Percentiles rank a stretch among this genome's conserved stretches.
Evolutionary conservation across 2,113 vertebrate species (phyloP).

Genomic region (Ursus arctos): DNA sequence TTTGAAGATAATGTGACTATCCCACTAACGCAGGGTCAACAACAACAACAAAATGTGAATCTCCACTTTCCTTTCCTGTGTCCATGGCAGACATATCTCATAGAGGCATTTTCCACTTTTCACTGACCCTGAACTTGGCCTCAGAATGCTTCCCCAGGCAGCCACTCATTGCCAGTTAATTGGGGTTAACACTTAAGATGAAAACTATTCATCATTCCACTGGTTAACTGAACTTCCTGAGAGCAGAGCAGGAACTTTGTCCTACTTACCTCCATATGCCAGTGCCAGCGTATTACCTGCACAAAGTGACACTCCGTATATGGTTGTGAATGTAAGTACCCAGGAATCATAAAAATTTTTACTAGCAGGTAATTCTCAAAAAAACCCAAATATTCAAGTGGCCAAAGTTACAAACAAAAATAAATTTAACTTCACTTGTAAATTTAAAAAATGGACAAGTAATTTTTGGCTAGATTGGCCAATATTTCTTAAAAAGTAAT

Average conservation of each 20-base stretch:
- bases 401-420: neutral
- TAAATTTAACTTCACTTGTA: neutral
- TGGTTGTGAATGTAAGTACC: neutral
- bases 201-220: neutral
- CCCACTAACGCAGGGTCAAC: neutral
- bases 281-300: neutral
- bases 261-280: neutral
- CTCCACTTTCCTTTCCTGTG: neutral
- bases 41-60: neutral
- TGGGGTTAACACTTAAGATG: neutral
- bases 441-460: neutral
- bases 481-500: neutral
- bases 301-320: neutral
- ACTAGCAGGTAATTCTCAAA: neutral
- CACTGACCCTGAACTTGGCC: neutral
- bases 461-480: neutral
- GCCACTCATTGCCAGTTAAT: neutral
- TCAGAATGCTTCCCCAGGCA: neutral
- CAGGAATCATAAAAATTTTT: neutral
- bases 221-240: neutral
- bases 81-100: neutral
- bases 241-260: neutral
- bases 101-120: neutral
- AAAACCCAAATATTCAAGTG: neutral
- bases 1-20: neutral